phyloP scores from a whole-genome alignment of 2,888 invertebrate species.

The Cantharis lateralis region DNA sequence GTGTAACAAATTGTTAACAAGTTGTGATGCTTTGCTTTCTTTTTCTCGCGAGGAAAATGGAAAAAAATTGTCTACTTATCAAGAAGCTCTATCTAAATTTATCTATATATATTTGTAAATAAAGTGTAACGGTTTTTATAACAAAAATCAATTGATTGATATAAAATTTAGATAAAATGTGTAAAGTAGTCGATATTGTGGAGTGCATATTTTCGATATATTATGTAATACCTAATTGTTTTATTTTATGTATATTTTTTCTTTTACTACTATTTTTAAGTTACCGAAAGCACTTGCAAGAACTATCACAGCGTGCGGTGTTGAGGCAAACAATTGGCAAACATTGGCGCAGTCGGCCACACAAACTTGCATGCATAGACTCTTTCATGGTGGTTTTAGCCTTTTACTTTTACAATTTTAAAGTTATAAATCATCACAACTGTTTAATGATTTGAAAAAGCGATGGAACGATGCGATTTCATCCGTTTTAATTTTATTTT shows the following conservation, averaged over 20 bases:
- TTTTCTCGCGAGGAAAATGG: background rate
- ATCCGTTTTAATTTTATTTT: background rate
- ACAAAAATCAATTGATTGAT: background rate
- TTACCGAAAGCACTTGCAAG: background rate
- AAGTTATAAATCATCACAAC: constrained; percentile 22
- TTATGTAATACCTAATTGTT: background rate
- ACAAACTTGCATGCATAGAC: background rate
- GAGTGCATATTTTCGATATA: background rate
- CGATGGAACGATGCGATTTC: background rate
- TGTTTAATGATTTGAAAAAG: constrained; percentile 15
- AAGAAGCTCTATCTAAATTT: background rate
- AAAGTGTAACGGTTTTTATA: background rate
- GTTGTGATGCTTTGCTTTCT: constrained; percentile 1
- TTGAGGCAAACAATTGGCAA: background rate
- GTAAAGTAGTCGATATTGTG: background rate
- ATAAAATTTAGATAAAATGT: background rate
- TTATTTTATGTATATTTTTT: background rate
- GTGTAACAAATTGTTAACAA: background rate
- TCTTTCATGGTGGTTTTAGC: background rate
- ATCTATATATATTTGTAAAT: background rate
- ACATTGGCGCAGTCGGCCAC: background rate
- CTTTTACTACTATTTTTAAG: background rate
- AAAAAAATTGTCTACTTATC: background rate
- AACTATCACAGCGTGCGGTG: background rate
- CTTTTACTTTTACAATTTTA: constrained; percentile 15